Percentiles rank a stretch among this genome's conserved stretches.
Evolutionary conservation across 2,113 vertebrate species (phyloP).

Genomic region (Rousettus leschenaultii): DNA sequence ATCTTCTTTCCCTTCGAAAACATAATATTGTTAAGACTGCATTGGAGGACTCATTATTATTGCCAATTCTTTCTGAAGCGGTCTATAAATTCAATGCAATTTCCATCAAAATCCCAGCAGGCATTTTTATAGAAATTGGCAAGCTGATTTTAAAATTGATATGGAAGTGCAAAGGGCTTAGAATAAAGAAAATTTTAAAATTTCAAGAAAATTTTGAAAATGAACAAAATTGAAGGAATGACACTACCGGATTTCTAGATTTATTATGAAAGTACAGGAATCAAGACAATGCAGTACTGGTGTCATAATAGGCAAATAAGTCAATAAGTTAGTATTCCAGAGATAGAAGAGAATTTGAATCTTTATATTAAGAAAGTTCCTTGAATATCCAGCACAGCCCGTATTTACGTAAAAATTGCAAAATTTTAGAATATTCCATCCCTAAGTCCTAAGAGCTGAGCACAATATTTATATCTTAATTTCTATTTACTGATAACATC

Average conservation of each 20-base stretch:
- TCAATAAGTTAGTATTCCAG: background rate
- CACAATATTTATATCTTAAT: background rate
- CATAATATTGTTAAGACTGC: background rate
- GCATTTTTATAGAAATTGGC: background rate
- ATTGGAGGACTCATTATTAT: background rate
- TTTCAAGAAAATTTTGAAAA: background rate
- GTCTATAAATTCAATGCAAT: background rate
- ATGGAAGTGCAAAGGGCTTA: background rate
- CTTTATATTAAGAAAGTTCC: background rate
- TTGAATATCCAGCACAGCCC: background rate
- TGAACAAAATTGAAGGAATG: background rate
- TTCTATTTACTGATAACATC: background rate
- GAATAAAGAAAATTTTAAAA: background rate
- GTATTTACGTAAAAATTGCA: background rate
- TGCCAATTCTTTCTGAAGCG: background rate
- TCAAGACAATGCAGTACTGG: background rate
- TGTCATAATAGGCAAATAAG: background rate
- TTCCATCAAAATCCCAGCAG: background rate
- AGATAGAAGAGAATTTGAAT: background rate
- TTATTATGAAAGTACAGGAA: background rate
- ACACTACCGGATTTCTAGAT: background rate
- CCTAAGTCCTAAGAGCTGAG: background rate
- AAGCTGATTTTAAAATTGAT: background rate
- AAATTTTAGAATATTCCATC: background rate
- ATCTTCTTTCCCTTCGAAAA: background rate